A percentile compares a stretch with the other conserved stretches of the same genome.
Conservation (phyloP, 1,140 invertebrate genomes). For the Ephestia elutella region DNA sequence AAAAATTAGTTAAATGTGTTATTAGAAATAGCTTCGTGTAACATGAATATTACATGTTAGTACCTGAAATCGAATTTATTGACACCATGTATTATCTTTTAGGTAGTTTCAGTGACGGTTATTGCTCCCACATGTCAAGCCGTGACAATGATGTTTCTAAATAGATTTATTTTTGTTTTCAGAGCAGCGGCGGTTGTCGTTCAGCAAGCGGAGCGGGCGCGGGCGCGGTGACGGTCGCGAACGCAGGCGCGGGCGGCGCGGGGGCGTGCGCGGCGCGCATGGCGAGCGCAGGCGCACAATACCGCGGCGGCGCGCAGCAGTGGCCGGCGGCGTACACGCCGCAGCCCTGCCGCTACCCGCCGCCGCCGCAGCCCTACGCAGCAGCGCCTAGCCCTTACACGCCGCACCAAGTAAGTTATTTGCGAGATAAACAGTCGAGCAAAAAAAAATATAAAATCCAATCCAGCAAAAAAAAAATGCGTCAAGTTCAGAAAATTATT, state of each 20-base stretch:
- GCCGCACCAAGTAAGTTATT: constrained; percentile 60
- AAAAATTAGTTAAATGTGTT: no score
- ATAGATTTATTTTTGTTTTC: constrained; percentile 16
- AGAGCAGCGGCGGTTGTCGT: constrained; percentile 64
- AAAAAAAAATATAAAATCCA: not conserved
- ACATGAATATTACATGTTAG: no score
- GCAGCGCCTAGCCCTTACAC: constrained; percentile 57
- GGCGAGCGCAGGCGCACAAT: constrained; percentile 68
- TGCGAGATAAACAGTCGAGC: no score
- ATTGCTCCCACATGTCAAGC: no score
- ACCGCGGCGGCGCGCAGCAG: constrained; percentile 64
- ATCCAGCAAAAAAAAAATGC: no score
- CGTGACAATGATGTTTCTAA: no score
- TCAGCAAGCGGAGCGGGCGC: constrained; percentile 43
- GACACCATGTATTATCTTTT: no score
- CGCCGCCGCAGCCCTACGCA: constrained; percentile 62
- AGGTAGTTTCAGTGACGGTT: no score
- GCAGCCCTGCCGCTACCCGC: constrained; percentile 68
- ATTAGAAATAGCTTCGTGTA: no score
- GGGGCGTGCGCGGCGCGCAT: constrained; percentile 63
- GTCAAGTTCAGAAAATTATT: no score
- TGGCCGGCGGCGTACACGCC: constrained; percentile 64
- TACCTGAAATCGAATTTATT: no score
- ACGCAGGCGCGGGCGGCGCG: constrained; percentile 46
- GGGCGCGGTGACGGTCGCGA: constrained; percentile 57